phyloP scores from a whole-genome alignment of 2,888 invertebrate species.

The Mycalesis mineus region DNA sequence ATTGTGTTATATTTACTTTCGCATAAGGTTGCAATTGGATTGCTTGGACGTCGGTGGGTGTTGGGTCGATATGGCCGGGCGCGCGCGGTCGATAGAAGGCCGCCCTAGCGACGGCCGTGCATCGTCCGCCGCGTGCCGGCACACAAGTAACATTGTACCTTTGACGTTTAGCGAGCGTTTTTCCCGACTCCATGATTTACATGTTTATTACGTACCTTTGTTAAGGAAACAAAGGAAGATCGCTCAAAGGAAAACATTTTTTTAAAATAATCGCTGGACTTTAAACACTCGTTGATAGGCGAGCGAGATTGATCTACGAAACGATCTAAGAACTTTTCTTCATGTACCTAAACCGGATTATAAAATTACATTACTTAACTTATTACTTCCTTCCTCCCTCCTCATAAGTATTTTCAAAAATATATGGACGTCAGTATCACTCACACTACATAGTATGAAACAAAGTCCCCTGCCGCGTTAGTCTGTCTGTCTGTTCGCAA shows the following conservation, averaged over 20 bases:
- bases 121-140: conserved; percentile 40
- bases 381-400: too few species aligned
- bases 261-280: background rate
- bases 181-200: conserved; percentile 7
- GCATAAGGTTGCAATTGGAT: conserved; percentile 62
- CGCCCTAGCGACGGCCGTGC: conserved; percentile 37
- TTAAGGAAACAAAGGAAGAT: conserved; percentile 1
- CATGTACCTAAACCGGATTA: too few species aligned
- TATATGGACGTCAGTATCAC: too few species aligned
- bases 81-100: conserved; percentile 63
- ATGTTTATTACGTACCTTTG: conserved; percentile 14
- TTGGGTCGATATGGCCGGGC: conserved; percentile 68
- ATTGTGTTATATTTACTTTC: conserved; percentile 40
- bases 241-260: background rate
- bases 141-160: conserved; percentile 37
- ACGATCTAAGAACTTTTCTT: background rate
- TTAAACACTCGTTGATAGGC: background rate
- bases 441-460: too few species aligned
- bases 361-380: too few species aligned
- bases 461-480: too few species aligned
- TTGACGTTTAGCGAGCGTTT: conserved; percentile 21
- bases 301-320: background rate
- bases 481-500: too few species aligned
- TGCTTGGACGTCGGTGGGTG: conserved; percentile 49
- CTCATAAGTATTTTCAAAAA: too few species aligned